These are phyloP conservation scores for Chunga burmeisteri DNA, from an alignment of 2,113 vertebrate genomes.

Conservation along the genomic window DNA sequence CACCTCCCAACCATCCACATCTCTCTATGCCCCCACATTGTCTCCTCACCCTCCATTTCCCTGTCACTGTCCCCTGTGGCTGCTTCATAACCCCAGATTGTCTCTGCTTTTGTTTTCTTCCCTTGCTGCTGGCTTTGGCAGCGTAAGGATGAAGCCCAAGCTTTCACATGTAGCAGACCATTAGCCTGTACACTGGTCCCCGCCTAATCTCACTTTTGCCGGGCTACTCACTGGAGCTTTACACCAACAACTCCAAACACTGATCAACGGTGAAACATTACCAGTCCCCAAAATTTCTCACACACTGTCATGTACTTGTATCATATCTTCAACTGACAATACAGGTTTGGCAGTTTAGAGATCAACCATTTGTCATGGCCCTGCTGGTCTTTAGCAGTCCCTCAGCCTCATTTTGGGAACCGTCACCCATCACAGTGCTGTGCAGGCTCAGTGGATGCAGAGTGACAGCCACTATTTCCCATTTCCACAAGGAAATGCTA, in stretches of 20 bases:
- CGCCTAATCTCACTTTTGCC: background rate
- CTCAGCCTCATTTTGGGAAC: background rate
- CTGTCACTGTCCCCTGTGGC: background rate
- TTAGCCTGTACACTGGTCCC: background rate
- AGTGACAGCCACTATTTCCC: background rate
- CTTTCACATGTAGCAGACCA: background rate
- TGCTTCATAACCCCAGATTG: background rate
- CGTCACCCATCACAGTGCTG: background rate
- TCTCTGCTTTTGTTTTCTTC: background rate
- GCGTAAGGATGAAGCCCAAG: background rate
- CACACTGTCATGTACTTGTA: background rate
- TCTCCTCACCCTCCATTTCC: background rate
- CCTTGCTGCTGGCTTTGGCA: background rate
- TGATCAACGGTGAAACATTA: background rate
- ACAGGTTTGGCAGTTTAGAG: background rate
- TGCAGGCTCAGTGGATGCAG: background rate
- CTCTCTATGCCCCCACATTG: background rate
- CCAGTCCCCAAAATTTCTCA: background rate
- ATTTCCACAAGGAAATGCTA: background rate
- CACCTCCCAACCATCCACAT: background rate
- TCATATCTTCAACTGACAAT: background rate
- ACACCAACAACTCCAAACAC: background rate
- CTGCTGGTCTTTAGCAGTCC: background rate
- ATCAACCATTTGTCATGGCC: background rate
- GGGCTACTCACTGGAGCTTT: background rate